A percentile compares a stretch with the other conserved stretches of the same genome.
phyloP scores from a whole-genome alignment of 2,888 invertebrate genomes.

The Caenorhabditis imperialis region DNA sequence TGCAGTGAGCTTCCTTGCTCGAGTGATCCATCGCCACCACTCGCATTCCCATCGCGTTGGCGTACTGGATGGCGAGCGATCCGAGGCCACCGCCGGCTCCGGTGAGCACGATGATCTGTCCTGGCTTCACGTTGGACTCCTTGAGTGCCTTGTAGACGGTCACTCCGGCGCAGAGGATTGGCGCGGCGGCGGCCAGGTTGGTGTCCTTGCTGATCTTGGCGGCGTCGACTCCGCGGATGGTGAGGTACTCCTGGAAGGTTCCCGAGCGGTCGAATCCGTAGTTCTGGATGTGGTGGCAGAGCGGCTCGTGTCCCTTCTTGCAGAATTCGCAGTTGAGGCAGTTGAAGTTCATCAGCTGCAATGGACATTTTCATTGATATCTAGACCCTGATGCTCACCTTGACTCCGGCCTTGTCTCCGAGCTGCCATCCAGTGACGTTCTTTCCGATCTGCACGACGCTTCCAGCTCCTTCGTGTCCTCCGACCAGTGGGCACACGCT shows the following conservation, averaged over 20 bases:
- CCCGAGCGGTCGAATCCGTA: conserved; percentile 54
- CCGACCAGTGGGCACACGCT: conserved; percentile 58
- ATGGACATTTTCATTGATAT: background rate
- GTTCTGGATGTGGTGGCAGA: conserved; percentile 56
- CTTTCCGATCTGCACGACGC: conserved; percentile 59
- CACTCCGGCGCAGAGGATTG: conserved; percentile 66
- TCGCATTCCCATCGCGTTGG: conserved; percentile 65
- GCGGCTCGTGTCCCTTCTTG: conserved; percentile 61
- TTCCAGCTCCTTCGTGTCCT: conserved; percentile 68
- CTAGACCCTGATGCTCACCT: conserved; percentile 33
- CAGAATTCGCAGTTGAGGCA: conserved; percentile 66
- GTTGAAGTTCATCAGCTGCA: conserved; percentile 64
- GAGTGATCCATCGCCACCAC: conserved; percentile 63
- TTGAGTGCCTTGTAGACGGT: conserved; percentile 66
- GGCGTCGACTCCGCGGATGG: conserved; percentile 59
- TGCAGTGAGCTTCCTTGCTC: conserved; percentile 56
- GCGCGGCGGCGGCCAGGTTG: conserved; percentile 60
- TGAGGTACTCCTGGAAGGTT: conserved; percentile 66
- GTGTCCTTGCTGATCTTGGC: conserved; percentile 48
- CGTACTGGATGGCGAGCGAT: conserved; percentile 64
- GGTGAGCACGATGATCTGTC: conserved; percentile 63
- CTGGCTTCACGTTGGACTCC: conserved; percentile 60
- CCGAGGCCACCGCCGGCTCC: conserved; percentile 70
- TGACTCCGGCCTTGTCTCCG: conserved; percentile 66
- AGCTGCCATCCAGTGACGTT: conserved; percentile 60